Base-by-base conservation (phyloP, 2,797 vertebrate genomes). In the Catharus ustulatus region DNA sequence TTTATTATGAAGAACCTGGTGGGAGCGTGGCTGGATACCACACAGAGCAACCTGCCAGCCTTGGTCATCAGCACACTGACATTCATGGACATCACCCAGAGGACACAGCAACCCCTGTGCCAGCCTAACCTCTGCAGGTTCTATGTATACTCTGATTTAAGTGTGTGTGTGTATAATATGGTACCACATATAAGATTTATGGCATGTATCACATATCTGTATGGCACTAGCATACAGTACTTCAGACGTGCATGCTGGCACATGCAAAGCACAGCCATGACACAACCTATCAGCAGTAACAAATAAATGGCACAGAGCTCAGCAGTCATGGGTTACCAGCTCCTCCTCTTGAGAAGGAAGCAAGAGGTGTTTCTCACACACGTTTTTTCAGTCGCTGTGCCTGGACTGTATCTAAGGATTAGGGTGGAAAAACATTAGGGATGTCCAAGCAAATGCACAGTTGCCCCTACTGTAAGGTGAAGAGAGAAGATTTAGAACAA, bases 121-220 rank as follows among this genome's bases (percentile, higher is more conserved):
- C 86, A 72, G 42, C 45, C 54, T 9, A 6, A 23, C 26, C 59
- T 26, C 59, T 17, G 8, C 68, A 66, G 59, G 20, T 3, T n/a
- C 1, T 2, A 11, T 1, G 24, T 36, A 34, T 2, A 13, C 45
- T 3, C 10, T 15, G 2, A 51, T 19, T 26, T 8, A 13, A 10
- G 13, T 7, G 22, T 16, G n/a, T 16, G 29, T 20, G 13, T 22
- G 8, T 24, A 1, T 2, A 9, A 26, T 2, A 18, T 0, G 7
- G 26, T 4, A 45, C 42, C 23, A 24, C 5, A 2, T 0, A 20
- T 0, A 4, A 14, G 8, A 34, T 2, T 2, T 15, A 36, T 4
- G 23, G 58, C 32, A 58, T 0, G 15, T 12, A 32, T 9, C 24
- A 8, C 1, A 1, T 0, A 5, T 2, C 17, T 8, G 38, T 7